Base-by-base conservation (phyloP, 2,113 vertebrate genomes). In the Spea bombifrons region DNA sequence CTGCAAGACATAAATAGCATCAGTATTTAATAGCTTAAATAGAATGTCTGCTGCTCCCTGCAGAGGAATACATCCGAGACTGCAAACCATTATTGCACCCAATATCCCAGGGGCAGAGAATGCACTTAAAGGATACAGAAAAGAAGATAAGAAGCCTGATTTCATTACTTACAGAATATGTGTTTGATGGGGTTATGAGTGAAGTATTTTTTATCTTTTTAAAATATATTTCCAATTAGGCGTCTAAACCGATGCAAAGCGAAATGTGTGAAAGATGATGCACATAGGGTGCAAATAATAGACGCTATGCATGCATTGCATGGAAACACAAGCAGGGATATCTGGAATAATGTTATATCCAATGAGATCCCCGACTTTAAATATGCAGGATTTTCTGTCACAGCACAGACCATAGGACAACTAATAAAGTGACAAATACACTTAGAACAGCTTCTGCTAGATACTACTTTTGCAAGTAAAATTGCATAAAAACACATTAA, bases 1-100 rank as follows among this genome's bases (percentile, higher is more conserved):
- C 75, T 77, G 67, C 57, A 70, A 69, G 66, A 69, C 70, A 77
- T 77, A 77, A 77, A 77, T 77, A 77, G 55, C 17, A 76, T 44
- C 53, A 69, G 50, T 50, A 67, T 17, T 17, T 45, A 50, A 66
- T 59, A 55, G 43, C n/a, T 67, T 76, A 67, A 47, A 59, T 69
- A 9, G 17, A 47, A 48, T 13, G 61, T 30, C 30, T 75, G 13
- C 64, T 67, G 74, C 43, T 59, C 48, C 68, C 65, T 76, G 75
- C 52, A 47, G 47, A 61, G 59, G n/a, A 53, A 43, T 9, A 7
- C 43, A 16, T 46, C 16, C 47, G 12, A 68, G 48, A 66, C 47
- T 64, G 17, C 52, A 17, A 63, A 49, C 50, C 63, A 47, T 52
- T 45, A 15, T 12, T 66, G 64, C 61, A 75, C 7, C 47, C n/a